phyloP scores from a whole-genome alignment of 2,113 vertebrate species.

The Strix aluco region DNA sequence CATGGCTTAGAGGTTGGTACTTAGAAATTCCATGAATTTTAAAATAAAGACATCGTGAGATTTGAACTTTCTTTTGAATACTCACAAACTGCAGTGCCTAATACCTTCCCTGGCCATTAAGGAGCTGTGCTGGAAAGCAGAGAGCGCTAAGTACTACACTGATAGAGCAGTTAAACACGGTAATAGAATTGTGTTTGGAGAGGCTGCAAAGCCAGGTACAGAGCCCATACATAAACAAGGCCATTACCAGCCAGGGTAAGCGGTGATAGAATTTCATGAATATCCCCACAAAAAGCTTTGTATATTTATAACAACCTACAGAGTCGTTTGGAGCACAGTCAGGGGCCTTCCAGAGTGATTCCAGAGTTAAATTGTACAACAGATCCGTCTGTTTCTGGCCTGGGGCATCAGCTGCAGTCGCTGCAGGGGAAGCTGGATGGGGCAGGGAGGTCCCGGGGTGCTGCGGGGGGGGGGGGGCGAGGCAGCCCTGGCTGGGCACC shows the following conservation, averaged over 20 bases:
- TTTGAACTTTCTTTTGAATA: slow-evolving; percentile 44
- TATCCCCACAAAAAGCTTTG: slow-evolving; percentile 52
- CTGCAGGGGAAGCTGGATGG: neutral
- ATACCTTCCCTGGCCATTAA: slow-evolving; percentile 48
- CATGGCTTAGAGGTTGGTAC: slow-evolving; percentile 46
- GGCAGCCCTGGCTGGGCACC: neutral
- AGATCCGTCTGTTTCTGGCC: neutral
- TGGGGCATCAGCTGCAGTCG: neutral
- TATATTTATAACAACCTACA: slow-evolving; percentile 60
- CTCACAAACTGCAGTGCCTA: neutral
- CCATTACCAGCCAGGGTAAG: slow-evolving; percentile 57
- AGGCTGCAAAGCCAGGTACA: slow-evolving; percentile 48
- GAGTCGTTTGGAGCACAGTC: slow-evolving; percentile 42
- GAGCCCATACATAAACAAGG: slow-evolving; percentile 62
- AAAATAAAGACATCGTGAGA: slow-evolving; percentile 52
- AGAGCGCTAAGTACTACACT: slow-evolving; percentile 1
- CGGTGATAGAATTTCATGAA: slow-evolving; percentile 62
- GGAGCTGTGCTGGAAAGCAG: slow-evolving; percentile 39
- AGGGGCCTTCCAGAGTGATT: neutral
- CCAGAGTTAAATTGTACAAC: neutral
- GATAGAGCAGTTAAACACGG: slow-evolving; percentile 52
- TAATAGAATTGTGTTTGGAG: slow-evolving; percentile 60
- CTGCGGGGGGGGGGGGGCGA: neutral
- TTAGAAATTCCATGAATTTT: slow-evolving; percentile 74
- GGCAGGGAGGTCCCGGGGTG: neutral